These are phyloP conservation scores for Olivierus martensii DNA, from an alignment of 1,140 invertebrate species.

Conservation along the genomic window DNA sequence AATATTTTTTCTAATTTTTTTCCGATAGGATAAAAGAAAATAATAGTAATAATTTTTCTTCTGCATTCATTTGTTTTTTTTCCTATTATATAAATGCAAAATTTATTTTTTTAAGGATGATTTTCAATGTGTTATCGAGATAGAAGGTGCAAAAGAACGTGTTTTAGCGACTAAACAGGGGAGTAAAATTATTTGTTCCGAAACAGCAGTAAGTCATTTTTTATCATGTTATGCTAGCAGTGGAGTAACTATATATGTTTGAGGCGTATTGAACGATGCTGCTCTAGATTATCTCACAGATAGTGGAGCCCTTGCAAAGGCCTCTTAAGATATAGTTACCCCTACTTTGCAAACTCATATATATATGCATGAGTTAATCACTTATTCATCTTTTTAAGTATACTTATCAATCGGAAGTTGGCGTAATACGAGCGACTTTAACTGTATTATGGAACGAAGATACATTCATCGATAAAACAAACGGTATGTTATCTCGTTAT, in stretches of 20 bases:
- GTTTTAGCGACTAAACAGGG: slow-evolving; percentile 69
- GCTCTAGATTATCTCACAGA: too few species aligned
- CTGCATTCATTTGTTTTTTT: neutral
- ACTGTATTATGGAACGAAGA: slow-evolving; percentile 87
- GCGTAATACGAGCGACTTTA: slow-evolving; percentile 73
- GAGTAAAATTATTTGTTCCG: slow-evolving; percentile 68
- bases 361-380: too few species aligned
- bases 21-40: neutral
- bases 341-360: neutral
- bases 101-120: slow-evolving; percentile 15
- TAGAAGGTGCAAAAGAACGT: slow-evolving; percentile 75
- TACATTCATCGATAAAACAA: slow-evolving; percentile 81
- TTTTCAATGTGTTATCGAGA: slow-evolving; percentile 78
- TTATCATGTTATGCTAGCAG: neutral
- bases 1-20: neutral
- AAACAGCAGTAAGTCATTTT: slow-evolving; percentile 47
- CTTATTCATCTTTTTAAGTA: slow-evolving; percentile 38
- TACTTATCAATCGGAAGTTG: slow-evolving; percentile 67
- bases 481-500: slow-evolving; percentile 23
- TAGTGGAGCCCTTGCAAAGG: neutral
- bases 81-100: neutral
- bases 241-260: too few species aligned
- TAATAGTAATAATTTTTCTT: neutral
- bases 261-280: too few species aligned
- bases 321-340: neutral